Evolutionary conservation across 1,140 invertebrate genomes (phyloP).

Genomic region (Carcinoscorpius rotundicauda): DNA sequence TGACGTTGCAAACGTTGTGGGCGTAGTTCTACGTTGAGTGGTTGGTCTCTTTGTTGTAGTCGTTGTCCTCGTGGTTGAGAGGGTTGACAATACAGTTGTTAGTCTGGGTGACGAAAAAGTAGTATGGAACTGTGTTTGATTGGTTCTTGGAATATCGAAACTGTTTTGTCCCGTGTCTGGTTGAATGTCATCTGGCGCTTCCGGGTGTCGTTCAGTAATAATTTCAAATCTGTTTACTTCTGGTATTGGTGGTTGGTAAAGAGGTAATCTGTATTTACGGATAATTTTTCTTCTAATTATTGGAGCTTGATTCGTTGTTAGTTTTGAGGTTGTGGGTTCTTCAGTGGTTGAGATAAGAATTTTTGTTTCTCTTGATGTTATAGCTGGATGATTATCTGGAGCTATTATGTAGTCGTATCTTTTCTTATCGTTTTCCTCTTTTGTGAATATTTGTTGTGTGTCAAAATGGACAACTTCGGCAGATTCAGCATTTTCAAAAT

Average conservation of each 20-base stretch:
- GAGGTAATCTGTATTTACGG: too few relatives aligned
- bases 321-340: too few relatives aligned
- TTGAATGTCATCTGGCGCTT: not conserved
- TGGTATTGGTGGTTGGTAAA: too few relatives aligned
- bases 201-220: not conserved
- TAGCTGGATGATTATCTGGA: too few relatives aligned
- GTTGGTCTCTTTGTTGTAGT: slow-evolving; percentile 17
- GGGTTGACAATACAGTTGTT: not conserved
- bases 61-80: not conserved
- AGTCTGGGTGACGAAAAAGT: slow-evolving; percentile 3
- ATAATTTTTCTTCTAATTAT: too few relatives aligned
- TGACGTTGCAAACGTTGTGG: slow-evolving; percentile 14
- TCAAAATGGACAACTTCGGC: not conserved
- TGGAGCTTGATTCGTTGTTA: too few relatives aligned
- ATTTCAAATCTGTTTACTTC: too few relatives aligned
- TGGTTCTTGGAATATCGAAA: not conserved
- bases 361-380: too few relatives aligned
- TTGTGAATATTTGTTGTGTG: too few relatives aligned
- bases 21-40: not conserved
- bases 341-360: too few relatives aligned
- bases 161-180: not conserved
- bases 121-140: not conserved
- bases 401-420: too few relatives aligned
- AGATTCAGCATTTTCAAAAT: not conserved
- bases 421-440: too few relatives aligned